Conservation (phyloP, 2,888 invertebrate genomes). For the Macaria notata region DNA sequence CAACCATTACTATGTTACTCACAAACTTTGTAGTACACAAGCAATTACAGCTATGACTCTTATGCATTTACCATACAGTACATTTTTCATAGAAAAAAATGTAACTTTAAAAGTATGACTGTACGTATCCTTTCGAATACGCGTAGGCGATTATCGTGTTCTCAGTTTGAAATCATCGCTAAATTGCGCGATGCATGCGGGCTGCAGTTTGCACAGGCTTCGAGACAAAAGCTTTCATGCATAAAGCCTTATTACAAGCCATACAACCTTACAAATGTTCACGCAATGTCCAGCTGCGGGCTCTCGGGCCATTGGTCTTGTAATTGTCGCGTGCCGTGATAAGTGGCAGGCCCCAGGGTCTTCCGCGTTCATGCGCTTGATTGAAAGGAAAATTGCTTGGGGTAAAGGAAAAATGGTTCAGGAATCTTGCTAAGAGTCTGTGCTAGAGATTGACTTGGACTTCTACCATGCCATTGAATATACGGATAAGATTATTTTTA, state of each 20-base stretch:
- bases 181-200: slow-evolving; percentile 29
- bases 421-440: background rate
- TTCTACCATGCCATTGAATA: too few species aligned
- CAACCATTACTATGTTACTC: too few species aligned
- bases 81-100: too few species aligned
- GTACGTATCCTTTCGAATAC: slow-evolving; percentile 33
- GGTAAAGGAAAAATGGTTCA: slow-evolving; percentile 14
- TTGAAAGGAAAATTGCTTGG: slow-evolving; percentile 29
- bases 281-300: slow-evolving; percentile 52
- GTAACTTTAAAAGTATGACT: background rate
- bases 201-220: slow-evolving; percentile 3
- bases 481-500: too few species aligned
- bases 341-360: slow-evolving; percentile 33
- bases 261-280: slow-evolving; percentile 27
- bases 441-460: too few species aligned
- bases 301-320: slow-evolving; percentile 34
- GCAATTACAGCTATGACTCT: too few species aligned
- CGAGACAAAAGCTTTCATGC: slow-evolving; percentile 41
- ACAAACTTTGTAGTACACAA: too few species aligned
- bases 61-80: too few species aligned
- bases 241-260: slow-evolving; percentile 22
- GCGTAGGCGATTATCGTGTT: slow-evolving; percentile 44
- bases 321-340: slow-evolving; percentile 55
- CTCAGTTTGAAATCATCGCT: slow-evolving; percentile 35
- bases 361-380: slow-evolving; percentile 32